These are phyloP conservation scores for Micromussa lordhowensis DNA, from an alignment of 92 coral and sea anemone genomes.

Conservation along the genomic window DNA sequence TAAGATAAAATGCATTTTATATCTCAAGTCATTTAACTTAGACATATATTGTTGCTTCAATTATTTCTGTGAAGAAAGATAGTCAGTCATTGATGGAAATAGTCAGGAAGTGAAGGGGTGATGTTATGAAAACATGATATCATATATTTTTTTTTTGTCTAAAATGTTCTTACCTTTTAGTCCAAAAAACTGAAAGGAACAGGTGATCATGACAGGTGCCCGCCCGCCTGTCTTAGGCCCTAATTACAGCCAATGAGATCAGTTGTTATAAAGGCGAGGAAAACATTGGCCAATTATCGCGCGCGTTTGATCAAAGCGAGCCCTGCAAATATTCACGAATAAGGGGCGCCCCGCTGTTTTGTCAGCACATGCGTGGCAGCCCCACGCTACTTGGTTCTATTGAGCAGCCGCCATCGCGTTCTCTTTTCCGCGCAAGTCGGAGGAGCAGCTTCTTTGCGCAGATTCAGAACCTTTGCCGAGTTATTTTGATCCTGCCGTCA, in stretches of 20 bases:
- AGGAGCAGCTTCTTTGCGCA: slow-evolving; percentile 99
- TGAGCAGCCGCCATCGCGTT: slow-evolving; percentile 98
- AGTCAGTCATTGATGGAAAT: too few relatives aligned
- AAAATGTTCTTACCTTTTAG: background rate
- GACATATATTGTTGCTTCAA: too few relatives aligned
- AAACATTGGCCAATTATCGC: slow-evolving; percentile 3
- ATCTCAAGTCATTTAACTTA: too few relatives aligned
- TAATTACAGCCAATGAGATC: slow-evolving; percentile 20
- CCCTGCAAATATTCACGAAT: slow-evolving; percentile 5
- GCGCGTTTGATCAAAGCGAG: background rate
- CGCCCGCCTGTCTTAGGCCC: background rate
- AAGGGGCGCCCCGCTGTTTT: slow-evolving; percentile 68
- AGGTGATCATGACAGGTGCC: slow-evolving; percentile 28
- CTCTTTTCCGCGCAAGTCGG: slow-evolving; percentile 99
- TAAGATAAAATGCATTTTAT: too few relatives aligned
- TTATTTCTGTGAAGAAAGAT: too few relatives aligned
- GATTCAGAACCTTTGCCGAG: slow-evolving; percentile 97
- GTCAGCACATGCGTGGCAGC: slow-evolving; percentile 97
- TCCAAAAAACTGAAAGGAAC: background rate
- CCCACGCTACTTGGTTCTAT: slow-evolving; percentile 73
- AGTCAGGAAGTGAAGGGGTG: too few relatives aligned
- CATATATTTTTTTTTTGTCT: background rate
- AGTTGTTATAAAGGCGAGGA: background rate
- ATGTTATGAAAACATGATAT: too few relatives aligned
- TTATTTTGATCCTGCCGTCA: slow-evolving; percentile 85